Base-by-base conservation (phyloP, 2,113 vertebrate genomes). In the Atractosteus spatula region DNA sequence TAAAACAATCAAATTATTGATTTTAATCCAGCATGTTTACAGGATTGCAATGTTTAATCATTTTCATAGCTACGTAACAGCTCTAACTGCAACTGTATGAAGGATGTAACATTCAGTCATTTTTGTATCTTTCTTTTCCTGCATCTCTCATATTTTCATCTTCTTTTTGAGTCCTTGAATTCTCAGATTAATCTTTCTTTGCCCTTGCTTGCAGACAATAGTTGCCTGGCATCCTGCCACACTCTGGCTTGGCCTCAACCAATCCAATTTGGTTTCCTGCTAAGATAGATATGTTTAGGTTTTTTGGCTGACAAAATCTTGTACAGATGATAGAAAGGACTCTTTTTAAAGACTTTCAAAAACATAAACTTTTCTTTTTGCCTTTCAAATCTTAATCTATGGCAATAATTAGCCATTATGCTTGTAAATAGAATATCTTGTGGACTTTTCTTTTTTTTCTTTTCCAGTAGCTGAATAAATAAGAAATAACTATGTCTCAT, bases 271-370 rank as follows among this genome's bases (percentile, higher is more conserved):
- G 78, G 81, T 85, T 72, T 78, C 78, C 86, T 78, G 80, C 83
- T 85, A 86, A 88, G 87, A 90, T 85, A 89, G 85, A 89, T 89
- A 80, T 85, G 83, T 89, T 89, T 86, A 79, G 82, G 85, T 85
- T 88, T 86, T 76, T 75, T 68, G 74, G 77, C 73, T 89, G 88
- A 88, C 85, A 87, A 77, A 61, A 43, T 68, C 72, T 85, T 76
- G 80, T 76, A 13, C 57, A 16, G 3, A 13, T 14, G n/a, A 16
- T 13, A 3, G 5, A 59, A 59, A 2, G 57, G 11, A 13, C 14
- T 59, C 6, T 2, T 59, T 29, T 29, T 6, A n/a, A 59, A 59
- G 12, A 7, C 57, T 13, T 13, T 1, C n/a, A 16, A 59, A 59
- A 3, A 59, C 12, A 29, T 29, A 59, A 13, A n/a, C 57, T n/a